These are phyloP conservation scores for Philaethria dido DNA, from an alignment of 2,888 invertebrate genomes.

Conservation along the genomic window DNA sequence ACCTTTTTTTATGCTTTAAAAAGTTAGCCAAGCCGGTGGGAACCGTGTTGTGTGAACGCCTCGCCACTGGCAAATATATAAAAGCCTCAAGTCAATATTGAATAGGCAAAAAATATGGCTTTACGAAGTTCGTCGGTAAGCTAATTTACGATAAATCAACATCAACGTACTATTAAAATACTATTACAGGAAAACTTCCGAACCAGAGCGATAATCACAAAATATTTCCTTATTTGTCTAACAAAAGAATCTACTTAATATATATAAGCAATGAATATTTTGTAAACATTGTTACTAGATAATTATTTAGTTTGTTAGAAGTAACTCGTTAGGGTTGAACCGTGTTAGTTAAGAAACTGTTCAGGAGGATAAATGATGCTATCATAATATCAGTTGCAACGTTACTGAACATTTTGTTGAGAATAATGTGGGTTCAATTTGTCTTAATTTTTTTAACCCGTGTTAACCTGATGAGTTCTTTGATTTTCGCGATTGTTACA, in stretches of 20 bases:
- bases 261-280: not conserved
- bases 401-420: not conserved
- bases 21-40: no score
- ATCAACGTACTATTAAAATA: no score
- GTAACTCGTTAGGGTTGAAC: not conserved
- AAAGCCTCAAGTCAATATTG: no score
- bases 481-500: no score
- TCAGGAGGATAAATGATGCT: not conserved
- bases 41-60: no score
- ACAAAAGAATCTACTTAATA: not conserved
- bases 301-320: constrained; percentile 18
- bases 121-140: no score
- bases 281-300: not conserved
- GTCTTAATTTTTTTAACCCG: not conserved
- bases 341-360: constrained; percentile 10
- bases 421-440: not conserved
- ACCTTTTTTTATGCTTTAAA: no score
- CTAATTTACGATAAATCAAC: no score
- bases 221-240: not conserved
- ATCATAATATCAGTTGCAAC: not conserved
- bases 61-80: no score
- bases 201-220: not conserved
- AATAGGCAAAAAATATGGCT: no score
- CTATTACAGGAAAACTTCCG: no score
- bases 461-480: no score